Evolutionary conservation across 2,888 invertebrate species (phyloP).

Genomic region (Dimorphilus gyrociliatus): DNA sequence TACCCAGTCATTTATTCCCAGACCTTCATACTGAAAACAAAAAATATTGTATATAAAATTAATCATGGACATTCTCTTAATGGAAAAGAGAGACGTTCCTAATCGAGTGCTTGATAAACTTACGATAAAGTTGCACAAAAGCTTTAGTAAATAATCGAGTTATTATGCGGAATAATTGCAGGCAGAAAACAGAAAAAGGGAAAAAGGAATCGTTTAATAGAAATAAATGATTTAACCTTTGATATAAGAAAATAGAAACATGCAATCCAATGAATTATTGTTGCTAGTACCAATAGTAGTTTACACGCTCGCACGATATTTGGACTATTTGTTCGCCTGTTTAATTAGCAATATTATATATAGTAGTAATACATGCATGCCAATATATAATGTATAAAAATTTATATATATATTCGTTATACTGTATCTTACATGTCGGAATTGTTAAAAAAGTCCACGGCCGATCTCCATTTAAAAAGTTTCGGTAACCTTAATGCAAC

Average conservation of each 20-base stretch:
- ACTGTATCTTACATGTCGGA: too few species aligned
- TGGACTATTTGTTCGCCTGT: conserved; percentile 26
- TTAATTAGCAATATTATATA: neutral
- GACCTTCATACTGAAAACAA: conserved; percentile 23
- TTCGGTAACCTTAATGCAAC: too few species aligned
- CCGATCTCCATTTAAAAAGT: too few species aligned
- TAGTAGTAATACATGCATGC: neutral
- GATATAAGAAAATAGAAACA: conserved; percentile 29
- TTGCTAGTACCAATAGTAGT: conserved; percentile 22
- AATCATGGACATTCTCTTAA: neutral
- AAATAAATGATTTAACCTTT: conserved; percentile 11
- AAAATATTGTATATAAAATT: neutral
- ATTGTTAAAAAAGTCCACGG: too few species aligned
- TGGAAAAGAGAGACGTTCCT: too few species aligned
- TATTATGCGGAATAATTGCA: too few species aligned
- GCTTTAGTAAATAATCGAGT: too few species aligned
- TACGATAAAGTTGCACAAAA: too few species aligned
- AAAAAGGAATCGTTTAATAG: neutral
- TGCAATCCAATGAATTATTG: conserved; percentile 31
- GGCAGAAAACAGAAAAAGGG: neutral
- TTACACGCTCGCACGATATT: conserved; percentile 24
- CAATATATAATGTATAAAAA: too few species aligned
- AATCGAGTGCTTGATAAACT: too few species aligned
- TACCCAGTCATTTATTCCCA: conserved; percentile 28
- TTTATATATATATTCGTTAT: too few species aligned